Evolutionary conservation across 2,888 invertebrate species (phyloP).

Genomic region (Acleris cristana): DNA sequence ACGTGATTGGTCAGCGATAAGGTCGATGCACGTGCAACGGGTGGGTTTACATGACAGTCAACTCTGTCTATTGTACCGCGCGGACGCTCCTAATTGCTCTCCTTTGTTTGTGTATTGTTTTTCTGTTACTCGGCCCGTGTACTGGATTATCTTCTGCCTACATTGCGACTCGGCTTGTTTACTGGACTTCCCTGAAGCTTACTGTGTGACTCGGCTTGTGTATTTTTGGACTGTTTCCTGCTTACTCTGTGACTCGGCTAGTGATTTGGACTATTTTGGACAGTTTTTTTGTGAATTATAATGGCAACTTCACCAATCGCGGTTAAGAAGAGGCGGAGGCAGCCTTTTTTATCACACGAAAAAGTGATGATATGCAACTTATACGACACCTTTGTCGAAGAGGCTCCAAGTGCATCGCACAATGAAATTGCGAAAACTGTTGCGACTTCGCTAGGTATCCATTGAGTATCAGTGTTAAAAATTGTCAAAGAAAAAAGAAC

Average conservation of each 20-base stretch:
- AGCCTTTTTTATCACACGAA: too few species aligned
- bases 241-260: too few species aligned
- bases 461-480: conserved; percentile 8
- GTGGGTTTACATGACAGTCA: too few species aligned
- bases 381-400: too few species aligned
- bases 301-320: background rate
- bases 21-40: too few species aligned
- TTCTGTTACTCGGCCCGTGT: background rate
- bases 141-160: background rate
- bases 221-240: background rate
- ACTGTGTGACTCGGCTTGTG: conserved; percentile 1
- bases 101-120: background rate
- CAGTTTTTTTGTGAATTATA: background rate
- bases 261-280: background rate
- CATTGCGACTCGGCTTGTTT: conserved; percentile 2
- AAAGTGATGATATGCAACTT: too few species aligned
- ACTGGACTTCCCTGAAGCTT: background rate
- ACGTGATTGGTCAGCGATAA: too few species aligned
- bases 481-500: conserved; percentile 10
- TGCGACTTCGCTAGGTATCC: conserved; percentile 12
- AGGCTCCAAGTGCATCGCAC: too few species aligned
- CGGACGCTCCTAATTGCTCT: background rate
- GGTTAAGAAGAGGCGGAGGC: background rate
- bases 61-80: background rate
- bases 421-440: background rate